phyloP scores from a whole-genome alignment of 2,113 vertebrate genomes.

The Hemiscyllium ocellatum region DNA sequence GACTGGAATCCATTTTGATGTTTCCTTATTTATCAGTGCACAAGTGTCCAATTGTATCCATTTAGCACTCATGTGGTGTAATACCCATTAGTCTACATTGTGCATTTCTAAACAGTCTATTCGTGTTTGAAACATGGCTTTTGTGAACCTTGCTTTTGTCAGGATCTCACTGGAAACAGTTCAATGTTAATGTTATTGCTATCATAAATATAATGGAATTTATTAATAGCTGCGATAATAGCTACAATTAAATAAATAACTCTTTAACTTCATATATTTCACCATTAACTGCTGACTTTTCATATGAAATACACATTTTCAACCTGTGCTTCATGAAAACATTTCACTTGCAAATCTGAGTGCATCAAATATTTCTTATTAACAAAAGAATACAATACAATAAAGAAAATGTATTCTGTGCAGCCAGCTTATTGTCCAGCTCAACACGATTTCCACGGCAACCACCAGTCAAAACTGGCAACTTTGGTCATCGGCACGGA shows the following conservation, averaged over 20 bases:
- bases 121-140: not conserved
- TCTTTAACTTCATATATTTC: not conserved
- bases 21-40: not conserved
- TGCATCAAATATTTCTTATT: not conserved
- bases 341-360: not conserved
- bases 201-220: not conserved
- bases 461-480: slow-evolving; percentile 25
- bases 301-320: no score
- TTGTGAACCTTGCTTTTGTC: not conserved
- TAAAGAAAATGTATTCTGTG: not conserved
- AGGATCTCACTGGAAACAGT: not conserved
- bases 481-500: not conserved
- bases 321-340: not conserved
- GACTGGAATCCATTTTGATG: not conserved
- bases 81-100: not conserved
- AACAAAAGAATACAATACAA: not conserved
- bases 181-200: not conserved
- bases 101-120: not conserved
- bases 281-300: not conserved
- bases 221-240: not conserved
- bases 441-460: slow-evolving; percentile 31
- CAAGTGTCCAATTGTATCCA: not conserved
- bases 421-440: slow-evolving; percentile 28
- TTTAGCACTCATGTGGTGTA: not conserved
- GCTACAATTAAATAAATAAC: not conserved